A percentile compares a stretch with the other conserved stretches of the same genome.
Conservation (phyloP, 2,888 invertebrate genomes). For the Apamea crenata region DNA sequence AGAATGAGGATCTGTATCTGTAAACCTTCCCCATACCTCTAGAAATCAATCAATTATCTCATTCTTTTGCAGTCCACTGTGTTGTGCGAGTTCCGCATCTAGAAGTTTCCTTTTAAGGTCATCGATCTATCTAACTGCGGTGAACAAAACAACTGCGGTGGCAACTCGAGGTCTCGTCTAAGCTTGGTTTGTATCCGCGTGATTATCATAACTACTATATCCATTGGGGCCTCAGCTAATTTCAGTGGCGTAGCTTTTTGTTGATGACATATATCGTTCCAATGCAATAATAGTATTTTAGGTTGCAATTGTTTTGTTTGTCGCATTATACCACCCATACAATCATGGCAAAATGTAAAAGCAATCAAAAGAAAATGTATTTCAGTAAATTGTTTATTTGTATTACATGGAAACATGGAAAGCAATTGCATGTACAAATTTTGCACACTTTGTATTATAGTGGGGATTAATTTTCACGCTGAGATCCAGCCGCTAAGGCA, state of each 20-base stretch:
- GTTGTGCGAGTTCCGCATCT: not conserved
- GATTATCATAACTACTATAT: not conserved
- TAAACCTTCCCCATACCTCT: not conserved
- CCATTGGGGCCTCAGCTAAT: no score
- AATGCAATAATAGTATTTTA: not conserved
- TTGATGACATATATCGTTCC: not conserved
- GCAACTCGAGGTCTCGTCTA: not conserved
- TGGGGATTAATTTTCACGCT: not conserved
- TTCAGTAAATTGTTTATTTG: not conserved
- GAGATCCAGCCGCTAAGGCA: not conserved
- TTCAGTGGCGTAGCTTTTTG: no score
- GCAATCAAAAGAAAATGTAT: constrained; percentile 34
- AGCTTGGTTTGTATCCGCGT: not conserved
- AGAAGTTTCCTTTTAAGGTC: not conserved
- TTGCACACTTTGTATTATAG: not conserved
- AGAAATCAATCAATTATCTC: not conserved
- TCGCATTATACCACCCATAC: not conserved
- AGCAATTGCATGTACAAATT: not conserved
- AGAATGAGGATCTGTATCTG: not conserved
- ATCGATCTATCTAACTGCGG: not conserved
- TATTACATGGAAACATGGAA: constrained; percentile 5
- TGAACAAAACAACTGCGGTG: no score
- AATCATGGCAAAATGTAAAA: constrained; percentile 18
- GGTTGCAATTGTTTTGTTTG: not conserved
- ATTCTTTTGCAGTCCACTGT: not conserved